Evolutionary conservation across 2,888 invertebrate genomes (phyloP).

Genomic region (Acanthacorydalis orientalis): DNA sequence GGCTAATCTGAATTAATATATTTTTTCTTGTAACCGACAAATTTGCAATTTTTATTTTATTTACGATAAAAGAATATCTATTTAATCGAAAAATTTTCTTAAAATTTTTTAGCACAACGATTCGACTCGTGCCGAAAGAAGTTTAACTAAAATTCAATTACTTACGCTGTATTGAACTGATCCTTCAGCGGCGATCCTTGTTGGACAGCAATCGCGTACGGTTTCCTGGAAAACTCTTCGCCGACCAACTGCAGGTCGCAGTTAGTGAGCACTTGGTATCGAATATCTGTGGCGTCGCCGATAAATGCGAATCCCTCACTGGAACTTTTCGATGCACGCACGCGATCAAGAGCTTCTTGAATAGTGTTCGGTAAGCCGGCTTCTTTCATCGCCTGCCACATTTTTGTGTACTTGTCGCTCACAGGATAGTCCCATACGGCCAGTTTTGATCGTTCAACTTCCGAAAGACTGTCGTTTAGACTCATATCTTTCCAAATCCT

Average conservation of each 20-base stretch:
- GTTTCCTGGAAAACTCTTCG: conserved; percentile 93
- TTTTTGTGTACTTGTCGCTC: conserved; percentile 94
- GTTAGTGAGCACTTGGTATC: conserved; percentile 52
- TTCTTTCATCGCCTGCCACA: conserved; percentile 90
- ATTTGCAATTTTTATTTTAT: no score
- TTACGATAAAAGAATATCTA: no score
- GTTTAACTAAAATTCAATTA: conserved; percentile 11
- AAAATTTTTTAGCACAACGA: no score
- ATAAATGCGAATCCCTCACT: conserved; percentile 83
- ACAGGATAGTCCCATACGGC: conserved; percentile 99
- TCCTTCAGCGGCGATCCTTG: conserved; percentile 89
- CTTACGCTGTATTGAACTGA: conserved; percentile 89
- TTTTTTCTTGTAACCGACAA: no score
- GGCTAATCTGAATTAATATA: no score
- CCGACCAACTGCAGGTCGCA: conserved; percentile 88
- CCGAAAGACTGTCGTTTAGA: conserved; percentile 78
- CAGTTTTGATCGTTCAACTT: conserved; percentile 78
- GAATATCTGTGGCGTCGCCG: conserved; percentile 87
- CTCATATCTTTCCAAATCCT: conserved; percentile 99
- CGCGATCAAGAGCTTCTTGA: conserved; percentile 62
- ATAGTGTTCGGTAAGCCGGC: conserved; percentile 64
- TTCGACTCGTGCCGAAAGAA: background rate
- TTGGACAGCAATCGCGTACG: conserved; percentile 93
- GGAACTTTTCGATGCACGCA: conserved; percentile 46
- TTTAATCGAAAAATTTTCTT: no score